These are phyloP conservation scores for Coptotermes formosanus DNA, from an alignment of 1,140 invertebrate species.

Conservation along the genomic window DNA sequence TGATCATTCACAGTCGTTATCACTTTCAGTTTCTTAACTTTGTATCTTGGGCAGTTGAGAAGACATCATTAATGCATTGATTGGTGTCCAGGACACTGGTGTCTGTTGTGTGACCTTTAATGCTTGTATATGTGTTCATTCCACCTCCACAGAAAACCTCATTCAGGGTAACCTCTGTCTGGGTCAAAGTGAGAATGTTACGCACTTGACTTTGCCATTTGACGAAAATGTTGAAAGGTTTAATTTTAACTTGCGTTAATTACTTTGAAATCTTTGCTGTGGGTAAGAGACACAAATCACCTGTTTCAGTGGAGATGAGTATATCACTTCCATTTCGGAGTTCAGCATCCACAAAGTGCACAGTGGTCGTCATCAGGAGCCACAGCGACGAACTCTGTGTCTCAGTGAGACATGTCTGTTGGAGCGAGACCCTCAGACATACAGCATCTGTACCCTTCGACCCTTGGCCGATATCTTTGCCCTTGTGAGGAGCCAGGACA, in stretches of 20 bases:
- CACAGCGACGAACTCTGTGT: slow-evolving; percentile 85
- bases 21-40: too few species aligned
- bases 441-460: slow-evolving; percentile 85
- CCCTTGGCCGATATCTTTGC: slow-evolving; percentile 90
- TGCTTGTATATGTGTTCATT: too few species aligned
- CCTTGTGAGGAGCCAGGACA: slow-evolving; percentile 81
- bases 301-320: slow-evolving; percentile 72
- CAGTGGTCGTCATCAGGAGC: slow-evolving; percentile 71
- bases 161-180: too few species aligned
- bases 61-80: too few species aligned
- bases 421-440: slow-evolving; percentile 95
- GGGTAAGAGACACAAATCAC: slow-evolving; percentile 42
- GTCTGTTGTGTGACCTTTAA: too few species aligned
- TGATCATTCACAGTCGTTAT: too few species aligned
- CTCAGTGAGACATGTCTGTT: slow-evolving; percentile 93
- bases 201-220: too few species aligned
- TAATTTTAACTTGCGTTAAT: background rate
- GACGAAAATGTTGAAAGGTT: background rate
- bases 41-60: too few species aligned
- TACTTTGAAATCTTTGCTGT: slow-evolving; percentile 37
- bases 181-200: too few species aligned
- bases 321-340: slow-evolving; percentile 88
- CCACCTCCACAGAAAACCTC: too few species aligned
- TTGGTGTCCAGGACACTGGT: too few species aligned
- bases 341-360: slow-evolving; percentile 89